phyloP scores from a whole-genome alignment of 1,140 invertebrate genomes.

The Panagrolaimus sp. region DNA sequence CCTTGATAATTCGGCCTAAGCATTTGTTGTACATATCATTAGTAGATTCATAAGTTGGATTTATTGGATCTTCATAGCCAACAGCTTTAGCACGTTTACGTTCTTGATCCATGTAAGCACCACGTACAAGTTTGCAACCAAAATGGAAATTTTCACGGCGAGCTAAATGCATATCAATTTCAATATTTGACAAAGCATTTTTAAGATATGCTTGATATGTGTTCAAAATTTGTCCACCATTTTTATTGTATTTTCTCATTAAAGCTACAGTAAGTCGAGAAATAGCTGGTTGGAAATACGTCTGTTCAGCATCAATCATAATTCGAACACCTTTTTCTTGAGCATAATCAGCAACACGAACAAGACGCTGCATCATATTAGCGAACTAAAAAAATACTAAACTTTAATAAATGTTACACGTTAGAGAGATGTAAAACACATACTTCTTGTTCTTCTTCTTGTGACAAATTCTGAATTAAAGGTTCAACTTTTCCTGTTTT shows the following conservation, averaged over 20 bases:
- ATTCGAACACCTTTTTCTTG: conserved; percentile 82
- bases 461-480: conserved; percentile 79
- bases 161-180: conserved; percentile 86
- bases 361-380: conserved; percentile 89
- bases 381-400: conserved; percentile 66
- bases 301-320: conserved; percentile 99
- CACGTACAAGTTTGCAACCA: conserved; percentile 92
- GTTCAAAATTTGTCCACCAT: conserved; percentile 83
- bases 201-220: conserved; percentile 97
- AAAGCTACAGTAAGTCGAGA: conserved; percentile 90
- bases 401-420: not conserved
- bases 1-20: conserved; percentile 69
- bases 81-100: conserved; percentile 76
- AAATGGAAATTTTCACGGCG: conserved; percentile 92
- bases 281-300: conserved; percentile 95
- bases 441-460: conserved; percentile 87
- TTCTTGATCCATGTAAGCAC: conserved; percentile 96
- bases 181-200: conserved; percentile 78
- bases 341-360: conserved; percentile 82
- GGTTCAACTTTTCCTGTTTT: conserved; percentile 75
- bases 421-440: conserved; percentile 16
- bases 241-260: conserved; percentile 73
- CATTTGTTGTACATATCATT: conserved; percentile 62
- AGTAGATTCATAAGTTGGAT: conserved; percentile 71
- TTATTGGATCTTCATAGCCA: conserved; percentile 89